Evolutionary conservation across 2,797 vertebrate genomes (phyloP), one percentile per base, ranked within the genome.

Genomic region (Diplodus puntazzo): DNA sequence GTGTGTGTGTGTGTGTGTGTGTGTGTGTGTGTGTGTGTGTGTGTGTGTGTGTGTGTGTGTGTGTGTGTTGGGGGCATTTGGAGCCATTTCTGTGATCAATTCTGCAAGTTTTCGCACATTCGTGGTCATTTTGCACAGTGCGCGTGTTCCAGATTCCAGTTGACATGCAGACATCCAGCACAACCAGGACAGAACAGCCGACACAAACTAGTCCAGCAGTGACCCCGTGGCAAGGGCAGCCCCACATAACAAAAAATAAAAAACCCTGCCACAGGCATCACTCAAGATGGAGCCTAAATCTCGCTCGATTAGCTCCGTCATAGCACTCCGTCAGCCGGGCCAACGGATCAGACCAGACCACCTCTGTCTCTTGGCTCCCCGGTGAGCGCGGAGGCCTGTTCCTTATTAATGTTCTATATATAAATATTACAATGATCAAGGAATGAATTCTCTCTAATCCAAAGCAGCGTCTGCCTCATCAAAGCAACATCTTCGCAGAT

Each of bases 171-270:
- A 65, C 82, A 78, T 85, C 80, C 85, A 74, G 91, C 85, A 85
- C 83, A 83, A 59, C 50, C 73, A 23, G 75, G 53, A 79, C 67
- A 89, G 72, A 88, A 71, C 78, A 83, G 52, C 57, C 39, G 74
- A 71, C 75, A 75, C 42, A 79, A 69, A 83, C 62, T 72, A 71
- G 80, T 88, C 79, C 82, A 89, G 85, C 83, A 77, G 73, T 88
- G 90, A 87, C 86, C 93, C 87, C 73, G 76, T 77, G 87, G 93
- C 94, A 93, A 95, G 88, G 92, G 86, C 92, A 92, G 83, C 78
- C 82, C 80, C 81, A 87, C 87, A 88, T 88, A 80, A 74, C 34
- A 83, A 34, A 34, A 34, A 34, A 34, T 5, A 34, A 34, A 34
- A 34, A 34, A 6, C 30, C 80, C 87, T 84, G 88, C 93, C 87